Percentiles rank a stretch among this genome's conserved stretches.
These are phyloP conservation scores for Periparus ater DNA, from an alignment of 2,797 vertebrate genomes.

Conservation along the genomic window DNA sequence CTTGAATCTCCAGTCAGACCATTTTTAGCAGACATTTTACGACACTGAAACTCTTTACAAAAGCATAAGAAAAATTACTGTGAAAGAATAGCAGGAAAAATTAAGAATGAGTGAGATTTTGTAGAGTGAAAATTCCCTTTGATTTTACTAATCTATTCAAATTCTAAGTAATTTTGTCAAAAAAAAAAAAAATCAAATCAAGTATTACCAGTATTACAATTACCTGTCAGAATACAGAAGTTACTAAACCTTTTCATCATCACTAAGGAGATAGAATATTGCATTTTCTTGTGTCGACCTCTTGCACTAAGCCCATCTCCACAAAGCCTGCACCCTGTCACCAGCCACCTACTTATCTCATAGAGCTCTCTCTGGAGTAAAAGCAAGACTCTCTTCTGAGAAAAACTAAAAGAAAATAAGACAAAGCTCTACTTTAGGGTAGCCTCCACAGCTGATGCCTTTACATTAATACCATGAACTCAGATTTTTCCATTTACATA, in stretches of 20 bases:
- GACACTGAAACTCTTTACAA: background rate
- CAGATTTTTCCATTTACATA: background rate
- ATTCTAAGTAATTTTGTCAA: background rate
- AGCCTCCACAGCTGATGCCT: background rate
- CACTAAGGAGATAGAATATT: background rate
- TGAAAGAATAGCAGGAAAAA: background rate
- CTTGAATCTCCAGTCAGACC: background rate
- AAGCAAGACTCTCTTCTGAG: background rate
- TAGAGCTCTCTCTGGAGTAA: background rate
- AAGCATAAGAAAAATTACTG: background rate
- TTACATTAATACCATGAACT: background rate
- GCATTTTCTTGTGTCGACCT: background rate
- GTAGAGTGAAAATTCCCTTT: background rate
- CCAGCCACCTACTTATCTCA: background rate
- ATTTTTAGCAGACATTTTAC: background rate
- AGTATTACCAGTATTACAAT: background rate
- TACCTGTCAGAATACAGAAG: background rate
- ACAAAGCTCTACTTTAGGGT: background rate
- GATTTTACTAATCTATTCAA: background rate
- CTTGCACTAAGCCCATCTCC: background rate
- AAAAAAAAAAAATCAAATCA: background rate
- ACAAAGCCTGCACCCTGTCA: background rate
- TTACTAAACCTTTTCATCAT: background rate
- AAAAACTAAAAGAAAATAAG: background rate
- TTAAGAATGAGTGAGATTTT: background rate